A percentile compares a stretch with the other conserved stretches of the same genome.
These are phyloP conservation scores for Chlorops oryzae DNA, from an alignment of 1,140 invertebrate species.

Conservation along the genomic window DNA sequence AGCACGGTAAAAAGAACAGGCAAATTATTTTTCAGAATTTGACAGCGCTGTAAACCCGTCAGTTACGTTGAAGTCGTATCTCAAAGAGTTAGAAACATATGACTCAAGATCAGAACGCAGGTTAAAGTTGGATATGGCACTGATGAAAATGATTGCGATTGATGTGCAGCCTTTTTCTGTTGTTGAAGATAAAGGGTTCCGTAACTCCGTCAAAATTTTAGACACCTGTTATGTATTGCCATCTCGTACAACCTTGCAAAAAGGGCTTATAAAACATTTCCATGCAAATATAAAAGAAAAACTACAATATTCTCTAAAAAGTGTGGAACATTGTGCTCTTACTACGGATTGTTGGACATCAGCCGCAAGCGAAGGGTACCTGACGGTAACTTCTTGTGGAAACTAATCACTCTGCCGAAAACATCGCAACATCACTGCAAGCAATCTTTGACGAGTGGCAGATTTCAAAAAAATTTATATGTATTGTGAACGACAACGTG, in stretches of 20 bases:
- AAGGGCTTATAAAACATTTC: constrained; percentile 7
- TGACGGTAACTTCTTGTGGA: too few species aligned
- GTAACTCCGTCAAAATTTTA: constrained; percentile 5
- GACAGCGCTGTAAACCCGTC: too few species aligned
- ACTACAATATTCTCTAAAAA: constrained; percentile 5
- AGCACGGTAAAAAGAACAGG: too few species aligned
- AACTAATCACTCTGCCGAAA: constrained; percentile 5
- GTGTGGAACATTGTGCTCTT: constrained; percentile 8
- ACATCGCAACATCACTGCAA: constrained; percentile 1
- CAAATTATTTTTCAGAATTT: too few species aligned
- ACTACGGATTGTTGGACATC: constrained; percentile 8
- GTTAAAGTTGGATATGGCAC: constrained; percentile 7
- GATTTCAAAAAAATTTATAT: constrained; percentile 3
- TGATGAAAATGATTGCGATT: constrained; percentile 12
- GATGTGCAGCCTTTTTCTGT: constrained; percentile 12
- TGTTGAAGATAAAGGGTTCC: constrained; percentile 12
- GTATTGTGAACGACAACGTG: constrained; percentile 10
- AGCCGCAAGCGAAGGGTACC: constrained; percentile 7
- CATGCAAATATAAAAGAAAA: constrained; percentile 3
- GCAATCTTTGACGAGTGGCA: constrained; percentile 4
- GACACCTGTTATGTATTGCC: constrained; percentile 12
- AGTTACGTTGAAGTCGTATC: too few species aligned
- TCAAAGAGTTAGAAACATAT: too few species aligned
- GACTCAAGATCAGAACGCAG: too few species aligned
- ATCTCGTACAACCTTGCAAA: constrained; percentile 9